These are phyloP conservation scores for Psephotus haematonotus DNA, from an alignment of 2,113 vertebrate species.

Conservation along the genomic window DNA sequence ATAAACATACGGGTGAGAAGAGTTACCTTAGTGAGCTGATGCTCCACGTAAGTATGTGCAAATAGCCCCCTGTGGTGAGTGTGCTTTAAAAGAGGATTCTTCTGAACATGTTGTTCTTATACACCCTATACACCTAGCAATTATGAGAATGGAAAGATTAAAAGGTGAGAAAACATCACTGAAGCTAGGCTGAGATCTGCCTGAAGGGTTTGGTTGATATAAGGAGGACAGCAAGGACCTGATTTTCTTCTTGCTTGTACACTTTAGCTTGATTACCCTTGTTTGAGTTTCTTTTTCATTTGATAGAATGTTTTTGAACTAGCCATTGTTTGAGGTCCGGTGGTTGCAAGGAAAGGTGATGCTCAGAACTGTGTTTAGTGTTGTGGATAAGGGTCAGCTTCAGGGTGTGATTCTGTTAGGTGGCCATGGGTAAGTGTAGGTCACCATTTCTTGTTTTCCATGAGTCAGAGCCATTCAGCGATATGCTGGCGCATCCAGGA, in stretches of 20 bases:
- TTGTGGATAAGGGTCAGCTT: background rate
- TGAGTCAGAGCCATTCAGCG: background rate
- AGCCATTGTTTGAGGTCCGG: background rate
- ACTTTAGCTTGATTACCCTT: background rate
- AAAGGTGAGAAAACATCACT: slow-evolving; percentile 21
- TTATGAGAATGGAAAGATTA: background rate
- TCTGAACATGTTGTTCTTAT: background rate
- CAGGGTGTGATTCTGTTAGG: background rate
- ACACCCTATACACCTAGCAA: background rate
- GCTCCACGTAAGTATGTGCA: background rate
- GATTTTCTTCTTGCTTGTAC: background rate
- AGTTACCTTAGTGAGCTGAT: background rate
- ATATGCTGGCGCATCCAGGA: background rate
- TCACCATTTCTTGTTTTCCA: accelerated
- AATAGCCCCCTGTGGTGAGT: background rate
- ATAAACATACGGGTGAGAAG: background rate
- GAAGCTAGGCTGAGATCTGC: background rate
- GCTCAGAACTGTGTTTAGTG: background rate
- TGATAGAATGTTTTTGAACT: background rate
- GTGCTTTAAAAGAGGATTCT: background rate
- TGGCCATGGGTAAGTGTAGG: accelerated
- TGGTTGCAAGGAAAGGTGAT: background rate
- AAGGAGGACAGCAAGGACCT: background rate
- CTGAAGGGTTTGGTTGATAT: background rate
- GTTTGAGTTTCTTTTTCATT: background rate